These are phyloP conservation scores for Synanthedon formicaeformis DNA, from an alignment of 2,888 invertebrate genomes.

Conservation along the genomic window DNA sequence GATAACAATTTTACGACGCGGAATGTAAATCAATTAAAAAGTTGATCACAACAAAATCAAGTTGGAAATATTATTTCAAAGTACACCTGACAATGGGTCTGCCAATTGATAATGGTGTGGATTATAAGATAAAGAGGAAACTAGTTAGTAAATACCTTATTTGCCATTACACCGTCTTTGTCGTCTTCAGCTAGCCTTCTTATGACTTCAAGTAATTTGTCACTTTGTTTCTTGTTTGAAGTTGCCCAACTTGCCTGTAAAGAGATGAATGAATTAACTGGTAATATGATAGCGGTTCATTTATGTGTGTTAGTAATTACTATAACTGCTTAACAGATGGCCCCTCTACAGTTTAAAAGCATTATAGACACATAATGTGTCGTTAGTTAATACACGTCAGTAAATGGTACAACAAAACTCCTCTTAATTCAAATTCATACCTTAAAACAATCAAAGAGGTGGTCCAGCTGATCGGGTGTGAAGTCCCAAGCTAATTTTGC, in stretches of 20 bases:
- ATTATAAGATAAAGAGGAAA: background rate
- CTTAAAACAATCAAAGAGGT: constrained; percentile 97
- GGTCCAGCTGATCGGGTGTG: constrained; percentile 95
- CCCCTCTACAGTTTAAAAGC: too few species aligned
- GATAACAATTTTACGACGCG: too few species aligned
- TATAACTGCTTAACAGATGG: too few species aligned
- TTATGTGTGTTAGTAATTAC: background rate
- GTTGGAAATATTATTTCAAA: too few species aligned
- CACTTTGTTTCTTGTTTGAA: constrained; percentile 95
- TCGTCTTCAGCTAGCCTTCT: constrained; percentile 96
- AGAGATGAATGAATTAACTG: background rate
- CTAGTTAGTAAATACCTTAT: constrained; percentile 76
- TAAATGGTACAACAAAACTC: background rate
- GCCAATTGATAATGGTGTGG: too few species aligned
- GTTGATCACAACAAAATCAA: too few species aligned
- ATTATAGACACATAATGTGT: too few species aligned
- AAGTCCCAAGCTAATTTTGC: constrained; percentile 99
- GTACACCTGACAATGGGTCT: too few species aligned
- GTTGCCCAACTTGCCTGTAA: constrained; percentile 90
- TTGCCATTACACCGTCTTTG: constrained; percentile 98
- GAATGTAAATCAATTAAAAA: too few species aligned
- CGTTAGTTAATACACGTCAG: too few species aligned
- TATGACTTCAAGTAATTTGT: constrained; percentile 94
- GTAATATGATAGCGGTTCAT: too few species aligned
- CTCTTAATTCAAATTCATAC: constrained; percentile 39